Evolutionary conservation across 2,113 vertebrate species (phyloP).

Genomic region (rat (Rattus norvegicus)): DNA sequence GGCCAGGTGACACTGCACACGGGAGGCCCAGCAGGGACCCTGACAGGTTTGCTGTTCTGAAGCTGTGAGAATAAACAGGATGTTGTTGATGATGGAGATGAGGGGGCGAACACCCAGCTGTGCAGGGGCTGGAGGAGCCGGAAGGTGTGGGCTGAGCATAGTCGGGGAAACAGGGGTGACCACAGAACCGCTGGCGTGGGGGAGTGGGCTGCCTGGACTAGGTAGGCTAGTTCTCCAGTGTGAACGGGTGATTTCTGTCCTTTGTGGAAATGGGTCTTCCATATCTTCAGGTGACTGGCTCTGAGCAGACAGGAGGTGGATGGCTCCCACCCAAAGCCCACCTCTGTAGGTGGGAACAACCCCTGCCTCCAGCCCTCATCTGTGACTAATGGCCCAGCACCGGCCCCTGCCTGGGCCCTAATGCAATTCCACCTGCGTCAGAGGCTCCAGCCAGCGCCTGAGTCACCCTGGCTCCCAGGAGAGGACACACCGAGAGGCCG

Average conservation of each 20-base stretch:
- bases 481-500: background rate
- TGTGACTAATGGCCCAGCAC: background rate
- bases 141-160: background rate
- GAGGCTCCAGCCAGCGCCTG: background rate
- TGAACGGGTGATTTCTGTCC: background rate
- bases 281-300: background rate
- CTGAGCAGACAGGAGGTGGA: background rate
- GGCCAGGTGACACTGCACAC: background rate
- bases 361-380: background rate
- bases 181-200: fast-evolving
- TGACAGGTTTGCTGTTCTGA: background rate
- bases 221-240: fast-evolving
- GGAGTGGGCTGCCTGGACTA: background rate
- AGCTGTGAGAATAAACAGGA: background rate
- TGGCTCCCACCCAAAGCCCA: background rate
- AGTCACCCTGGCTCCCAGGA: slow-evolving; percentile 13
- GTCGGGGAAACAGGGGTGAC: background rate
- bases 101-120: background rate
- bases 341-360: background rate
- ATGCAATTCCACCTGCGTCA: background rate
- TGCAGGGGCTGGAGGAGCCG: background rate
- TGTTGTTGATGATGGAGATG: background rate
- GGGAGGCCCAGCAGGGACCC: background rate
- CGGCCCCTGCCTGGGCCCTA: background rate
- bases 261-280: background rate